phyloP scores from a whole-genome alignment of 2,888 invertebrate genomes.

The Amphipyra berbera region DNA sequence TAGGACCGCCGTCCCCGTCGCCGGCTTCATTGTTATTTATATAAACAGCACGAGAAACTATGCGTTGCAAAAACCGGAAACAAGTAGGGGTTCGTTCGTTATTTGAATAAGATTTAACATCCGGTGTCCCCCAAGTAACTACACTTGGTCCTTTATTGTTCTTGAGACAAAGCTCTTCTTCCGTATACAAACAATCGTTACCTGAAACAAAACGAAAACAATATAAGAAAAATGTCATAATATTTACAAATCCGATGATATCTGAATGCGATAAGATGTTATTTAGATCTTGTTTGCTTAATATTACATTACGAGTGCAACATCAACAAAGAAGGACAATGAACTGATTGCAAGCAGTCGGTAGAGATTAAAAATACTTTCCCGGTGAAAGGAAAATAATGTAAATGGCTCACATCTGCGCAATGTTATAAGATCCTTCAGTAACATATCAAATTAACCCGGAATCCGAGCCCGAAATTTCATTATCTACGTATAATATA shows the following conservation, averaged over 20 bases:
- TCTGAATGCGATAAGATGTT: conserved; percentile 33
- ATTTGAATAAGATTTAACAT: conserved; percentile 29
- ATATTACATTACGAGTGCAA: conserved; percentile 31
- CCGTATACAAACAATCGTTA: conserved; percentile 37
- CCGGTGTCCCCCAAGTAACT: conserved; percentile 15
- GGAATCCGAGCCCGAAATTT: no score
- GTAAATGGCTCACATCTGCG: neutral
- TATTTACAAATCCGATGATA: conserved; percentile 22
- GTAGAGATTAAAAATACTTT: conserved; percentile 25
- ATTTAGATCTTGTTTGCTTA: conserved; percentile 23
- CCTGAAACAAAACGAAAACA: conserved; percentile 65
- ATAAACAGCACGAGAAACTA: conserved; percentile 14
- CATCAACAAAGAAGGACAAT: conserved; percentile 45
- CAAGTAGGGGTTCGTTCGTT: neutral
- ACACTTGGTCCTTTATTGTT: conserved; percentile 15
- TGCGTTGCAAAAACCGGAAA: conserved; percentile 13
- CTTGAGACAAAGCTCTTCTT: neutral
- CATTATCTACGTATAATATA: no score
- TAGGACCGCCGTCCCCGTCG: conserved; percentile 31
- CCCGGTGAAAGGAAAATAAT: conserved; percentile 14
- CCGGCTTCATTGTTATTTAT: conserved; percentile 21
- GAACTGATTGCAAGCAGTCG: conserved; percentile 26
- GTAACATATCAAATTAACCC: neutral
- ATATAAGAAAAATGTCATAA: conserved; percentile 23
- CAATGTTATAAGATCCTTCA: neutral